Percentiles rank a stretch among this genome's conserved stretches.
These are phyloP conservation scores for Sarcophaga carnaria DNA, from an alignment of 2,888 invertebrate genomes.

Conservation along the genomic window DNA sequence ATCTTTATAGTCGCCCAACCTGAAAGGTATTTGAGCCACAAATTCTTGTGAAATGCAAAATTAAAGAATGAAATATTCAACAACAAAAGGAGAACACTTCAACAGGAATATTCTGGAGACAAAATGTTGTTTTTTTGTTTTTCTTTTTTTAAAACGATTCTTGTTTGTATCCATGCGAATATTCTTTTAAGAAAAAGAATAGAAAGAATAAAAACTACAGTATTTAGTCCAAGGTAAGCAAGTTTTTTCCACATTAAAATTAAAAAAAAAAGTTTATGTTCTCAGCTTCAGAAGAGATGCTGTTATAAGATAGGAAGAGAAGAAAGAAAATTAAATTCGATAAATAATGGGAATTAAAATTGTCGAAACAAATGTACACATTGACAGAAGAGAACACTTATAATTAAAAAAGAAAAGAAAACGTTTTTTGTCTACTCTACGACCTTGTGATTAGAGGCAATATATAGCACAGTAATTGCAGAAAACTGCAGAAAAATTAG, in stretches of 20 bases:
- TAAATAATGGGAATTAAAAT: constrained; percentile 16
- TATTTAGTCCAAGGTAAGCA: constrained; percentile 70
- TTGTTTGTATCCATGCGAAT: constrained; percentile 59
- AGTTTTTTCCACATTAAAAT: constrained; percentile 49
- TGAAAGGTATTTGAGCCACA: neutral
- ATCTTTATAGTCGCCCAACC: neutral
- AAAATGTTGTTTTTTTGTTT: neutral
- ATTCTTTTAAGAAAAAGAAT: constrained; percentile 11
- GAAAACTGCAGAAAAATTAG: too few species aligned
- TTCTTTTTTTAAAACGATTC: constrained; percentile 25
- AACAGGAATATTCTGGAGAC: neutral
- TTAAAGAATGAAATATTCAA: constrained; percentile 50
- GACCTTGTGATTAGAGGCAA: too few species aligned
- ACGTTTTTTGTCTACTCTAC: too few species aligned
- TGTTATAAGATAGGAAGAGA: neutral
- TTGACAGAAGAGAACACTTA: too few species aligned
- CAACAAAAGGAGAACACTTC: neutral
- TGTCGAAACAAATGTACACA: too few species aligned
- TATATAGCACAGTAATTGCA: too few species aligned
- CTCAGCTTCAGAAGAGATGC: constrained; percentile 7
- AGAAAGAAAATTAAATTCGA: constrained; percentile 26
- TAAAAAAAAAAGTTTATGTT: constrained; percentile 24
- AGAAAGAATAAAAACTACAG: constrained; percentile 45
- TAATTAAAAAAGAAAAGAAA: too few species aligned
- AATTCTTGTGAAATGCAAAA: constrained; percentile 56